Evolutionary conservation across 2,113 vertebrate species (phyloP), one percentile per base, ranked within the genome.

Genomic region (Hippocampus abdominalis): DNA sequence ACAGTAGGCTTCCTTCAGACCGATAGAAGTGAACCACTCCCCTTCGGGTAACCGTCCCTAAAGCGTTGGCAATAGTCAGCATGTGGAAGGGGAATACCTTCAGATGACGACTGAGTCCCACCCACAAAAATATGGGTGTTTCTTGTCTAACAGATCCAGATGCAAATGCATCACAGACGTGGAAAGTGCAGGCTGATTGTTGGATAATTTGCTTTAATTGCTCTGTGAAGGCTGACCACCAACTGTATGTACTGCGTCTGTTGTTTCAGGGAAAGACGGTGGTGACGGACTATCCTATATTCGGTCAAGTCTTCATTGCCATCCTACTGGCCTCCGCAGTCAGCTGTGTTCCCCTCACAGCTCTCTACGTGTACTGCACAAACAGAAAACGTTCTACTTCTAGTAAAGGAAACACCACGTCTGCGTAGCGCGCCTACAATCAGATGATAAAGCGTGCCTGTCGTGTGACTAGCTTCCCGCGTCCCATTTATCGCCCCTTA

Each of bases 291-390:
- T 98, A 98, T 72, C 95, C 96, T 0, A 0, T 84, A 3, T 90
- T 93, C 0, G 93, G 91, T 1, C 91, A 96, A 25, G 91, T 82
- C 0, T 87, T 93, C 81, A 98, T 97, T 0, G 94, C 90, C 39
- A 83, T 98, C 65, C 92, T 98, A 3, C 88, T 98, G 82, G 90
- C 85, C 0, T 74, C 93, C 0, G 94, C 96, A 2, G 85, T 87
- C 69, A 82, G 91, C 89, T 98, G 94, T 54, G 79, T 98, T 9
- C 95, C 96, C 2, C 60, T 96, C 64, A 86, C 70, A 11, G 95
- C 96, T 57, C 77, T 96, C 48, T 68, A 92, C 7, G 84, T 72
- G 8, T 92, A 86, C 69, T 32, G 93, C 66, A 78, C 0, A 60
- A 93, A 75, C 70, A 87, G 77, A 66, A 87, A 74, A 81, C 79